phyloP scores from a whole-genome alignment of 2,113 vertebrate species.

The Thymallus thymallus region DNA sequence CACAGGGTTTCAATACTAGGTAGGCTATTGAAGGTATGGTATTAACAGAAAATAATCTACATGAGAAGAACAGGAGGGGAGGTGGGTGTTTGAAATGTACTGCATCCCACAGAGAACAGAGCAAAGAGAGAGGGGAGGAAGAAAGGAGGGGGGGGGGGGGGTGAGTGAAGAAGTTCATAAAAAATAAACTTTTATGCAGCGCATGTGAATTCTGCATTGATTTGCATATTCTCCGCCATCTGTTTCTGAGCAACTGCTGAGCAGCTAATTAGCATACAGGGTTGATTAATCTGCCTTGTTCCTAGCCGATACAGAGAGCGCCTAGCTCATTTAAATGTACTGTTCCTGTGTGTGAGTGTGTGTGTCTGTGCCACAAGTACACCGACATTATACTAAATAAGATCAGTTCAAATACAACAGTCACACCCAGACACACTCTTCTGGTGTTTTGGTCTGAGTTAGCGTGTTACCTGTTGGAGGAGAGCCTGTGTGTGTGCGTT shows the following conservation, averaged over 20 bases:
- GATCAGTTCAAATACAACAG: too few relatives aligned
- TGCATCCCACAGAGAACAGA: constrained; percentile 70
- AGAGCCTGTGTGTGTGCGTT: constrained; percentile 97
- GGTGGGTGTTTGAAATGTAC: constrained; percentile 63
- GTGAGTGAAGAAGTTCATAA: constrained; percentile 89
- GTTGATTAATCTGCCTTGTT: constrained; percentile 98
- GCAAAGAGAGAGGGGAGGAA: constrained; percentile 55
- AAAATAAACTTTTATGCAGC: constrained; percentile 86
- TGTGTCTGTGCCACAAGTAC: constrained; percentile 34
- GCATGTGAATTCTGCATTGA: constrained; percentile 96
- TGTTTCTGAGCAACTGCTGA: constrained; percentile 95
- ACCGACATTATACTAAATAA: too few relatives aligned
- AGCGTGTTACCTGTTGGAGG: constrained; percentile 96
- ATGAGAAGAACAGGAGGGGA: constrained; percentile 52
- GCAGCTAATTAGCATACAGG: constrained; percentile 96
- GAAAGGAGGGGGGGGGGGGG: constrained; percentile 48
- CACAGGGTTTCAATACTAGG: constrained; percentile 26
- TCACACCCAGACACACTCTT: too few relatives aligned
- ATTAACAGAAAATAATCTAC: constrained; percentile 42
- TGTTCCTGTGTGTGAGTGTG: constrained; percentile 44
- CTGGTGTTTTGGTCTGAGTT: too few relatives aligned
- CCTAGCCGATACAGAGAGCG: constrained; percentile 82
- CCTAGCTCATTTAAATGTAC: constrained; percentile 74
- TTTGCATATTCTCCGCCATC: constrained; percentile 99
- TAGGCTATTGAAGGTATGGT: constrained; percentile 16